Evolutionary conservation across 2,113 vertebrate genomes (phyloP), one percentile per base, ranked within the genome.

Genomic region (Pithys albifrons): DNA sequence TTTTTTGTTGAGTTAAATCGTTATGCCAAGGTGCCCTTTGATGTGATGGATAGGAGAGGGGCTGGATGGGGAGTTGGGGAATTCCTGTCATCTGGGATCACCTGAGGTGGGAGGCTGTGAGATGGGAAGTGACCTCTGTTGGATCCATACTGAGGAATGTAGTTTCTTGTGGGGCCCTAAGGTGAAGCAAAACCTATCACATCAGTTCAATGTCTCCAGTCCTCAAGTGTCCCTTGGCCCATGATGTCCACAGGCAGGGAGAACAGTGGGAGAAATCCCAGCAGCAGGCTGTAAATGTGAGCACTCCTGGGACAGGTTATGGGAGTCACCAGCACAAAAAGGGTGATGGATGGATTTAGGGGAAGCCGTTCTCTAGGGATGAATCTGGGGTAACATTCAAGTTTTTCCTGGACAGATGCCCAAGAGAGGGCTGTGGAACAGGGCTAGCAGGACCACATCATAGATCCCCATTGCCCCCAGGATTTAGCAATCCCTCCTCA

Each of bases 361-460:
- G 73, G 87, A 54, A 54, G 20, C 18, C 0, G 0, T n/a, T 61
- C 51, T 59, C 27, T n/a, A 29, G 31, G 55, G 20, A 59, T 51
- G 46, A 62, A 59, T 76, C 1, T 58, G 43, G 19, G 41, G 7
- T 59, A 39, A 71, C 12, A 6, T 14, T 12, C 18, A 78, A 64
- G 19, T 59, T 82, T 20, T 74, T 54, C 46, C 48, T 17, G 16
- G 51, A 65, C 7, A 67, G 29, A 11, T 24, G 19, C 7, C 29
- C 57, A 28, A 25, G 35, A 87, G 6, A 64, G 14, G 23, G 8
- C 20, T 91, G 46, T 15, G 28, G 39, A 88, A 20, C 2, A 49
- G 46, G 41, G 59, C 41, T 58, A 51, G 19, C 14, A 66, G 77
- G 35, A 67, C 27, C 20, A 29, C 0, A 0, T 10, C 15, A 15